Conservation (phyloP, 64 coral and sea anemone species). For the Pachyseris speciosa region DNA sequence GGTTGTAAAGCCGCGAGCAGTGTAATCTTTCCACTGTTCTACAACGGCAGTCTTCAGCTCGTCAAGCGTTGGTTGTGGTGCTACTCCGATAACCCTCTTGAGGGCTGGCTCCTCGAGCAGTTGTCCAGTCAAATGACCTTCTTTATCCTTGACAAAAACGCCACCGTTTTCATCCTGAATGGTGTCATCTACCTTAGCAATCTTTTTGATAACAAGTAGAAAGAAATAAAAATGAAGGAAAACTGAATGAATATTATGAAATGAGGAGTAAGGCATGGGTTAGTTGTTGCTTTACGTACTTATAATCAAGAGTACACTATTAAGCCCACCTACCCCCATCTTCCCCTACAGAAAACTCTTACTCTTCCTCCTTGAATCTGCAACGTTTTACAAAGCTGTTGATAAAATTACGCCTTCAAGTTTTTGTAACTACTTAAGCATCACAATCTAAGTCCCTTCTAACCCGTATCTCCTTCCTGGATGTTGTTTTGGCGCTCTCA, state of each 20-base stretch:
- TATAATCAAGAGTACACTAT: too few relatives aligned
- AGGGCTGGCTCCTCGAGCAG: neutral
- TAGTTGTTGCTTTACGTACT: too few relatives aligned
- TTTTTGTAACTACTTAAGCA: too few relatives aligned
- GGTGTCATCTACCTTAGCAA: neutral
- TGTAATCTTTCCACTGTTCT: slow-evolving; percentile 27
- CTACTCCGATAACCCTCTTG: neutral
- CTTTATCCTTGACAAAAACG: slow-evolving; percentile 3
- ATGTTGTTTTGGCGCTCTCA: too few relatives aligned
- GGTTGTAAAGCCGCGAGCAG: slow-evolving; percentile 29
- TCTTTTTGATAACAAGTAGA: neutral
- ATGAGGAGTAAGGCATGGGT: too few relatives aligned
- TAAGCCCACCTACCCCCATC: too few relatives aligned
- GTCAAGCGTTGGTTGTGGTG: neutral
- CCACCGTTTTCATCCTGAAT: neutral
- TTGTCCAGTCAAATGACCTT: slow-evolving; percentile 6
- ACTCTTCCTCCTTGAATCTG: neutral
- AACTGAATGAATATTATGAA: too few relatives aligned
- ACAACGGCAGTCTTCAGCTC: neutral
- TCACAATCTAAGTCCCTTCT: too few relatives aligned
- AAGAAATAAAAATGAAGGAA: neutral
- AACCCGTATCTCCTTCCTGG: too few relatives aligned
- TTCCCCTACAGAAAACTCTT: neutral
- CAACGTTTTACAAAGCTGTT: too few relatives aligned
- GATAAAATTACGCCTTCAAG: too few relatives aligned